A percentile compares a stretch with the other conserved stretches of the same genome.
Evolutionary conservation across 2,113 vertebrate genomes (phyloP).

Genomic region (Lagopus leucura): DNA sequence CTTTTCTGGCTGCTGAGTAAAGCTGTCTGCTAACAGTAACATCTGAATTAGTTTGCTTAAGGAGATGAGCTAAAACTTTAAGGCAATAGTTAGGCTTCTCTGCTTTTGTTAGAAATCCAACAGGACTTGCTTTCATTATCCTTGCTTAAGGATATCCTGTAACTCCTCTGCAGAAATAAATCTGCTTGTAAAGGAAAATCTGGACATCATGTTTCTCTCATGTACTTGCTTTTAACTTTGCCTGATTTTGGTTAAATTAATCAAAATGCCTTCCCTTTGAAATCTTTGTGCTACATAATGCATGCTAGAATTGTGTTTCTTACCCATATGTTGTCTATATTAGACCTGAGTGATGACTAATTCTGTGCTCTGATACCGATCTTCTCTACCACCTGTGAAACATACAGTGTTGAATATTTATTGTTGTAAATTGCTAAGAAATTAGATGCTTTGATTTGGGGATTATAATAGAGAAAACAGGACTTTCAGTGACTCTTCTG

Average conservation of each 20-base stretch:
- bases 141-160: not conserved
- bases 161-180: not conserved
- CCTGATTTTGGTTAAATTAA: not conserved
- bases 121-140: not conserved
- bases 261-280: not conserved
- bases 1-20: not conserved
- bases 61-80: not conserved
- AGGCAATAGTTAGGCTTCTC: not conserved
- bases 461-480: not conserved
- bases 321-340: not conserved
- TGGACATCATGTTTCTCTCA: not conserved
- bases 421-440: not conserved
- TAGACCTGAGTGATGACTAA: not conserved
- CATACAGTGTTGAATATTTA: not conserved
- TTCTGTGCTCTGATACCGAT: not conserved
- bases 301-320: not conserved
- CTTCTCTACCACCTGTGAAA: not conserved
- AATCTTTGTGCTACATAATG: not conserved
- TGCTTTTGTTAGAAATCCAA: not conserved
- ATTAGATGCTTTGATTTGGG: not conserved
- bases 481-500: not conserved
- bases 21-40: not conserved
- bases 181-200: not conserved
- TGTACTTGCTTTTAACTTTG: not conserved
- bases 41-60: not conserved